Conservation (phyloP, 2,797 vertebrate species). For the Scolopax rusticola region DNA sequence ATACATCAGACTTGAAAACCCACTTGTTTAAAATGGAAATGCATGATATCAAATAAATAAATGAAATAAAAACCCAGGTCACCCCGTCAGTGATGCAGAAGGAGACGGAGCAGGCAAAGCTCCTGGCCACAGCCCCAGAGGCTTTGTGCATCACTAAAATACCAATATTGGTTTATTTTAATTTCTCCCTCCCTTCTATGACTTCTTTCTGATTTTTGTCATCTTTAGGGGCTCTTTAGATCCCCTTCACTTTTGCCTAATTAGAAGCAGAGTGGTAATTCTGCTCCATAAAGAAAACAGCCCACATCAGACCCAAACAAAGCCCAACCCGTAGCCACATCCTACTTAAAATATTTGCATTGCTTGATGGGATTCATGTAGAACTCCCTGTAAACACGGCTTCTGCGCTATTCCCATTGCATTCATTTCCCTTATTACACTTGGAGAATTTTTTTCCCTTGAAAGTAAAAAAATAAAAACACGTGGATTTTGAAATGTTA, state of each 20-base stretch:
- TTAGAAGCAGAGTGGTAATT: not conserved
- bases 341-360: not conserved
- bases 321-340: not conserved
- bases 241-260: not conserved
- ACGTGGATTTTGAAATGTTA: not conserved
- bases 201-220: not conserved
- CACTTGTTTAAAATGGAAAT: not conserved
- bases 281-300: not conserved
- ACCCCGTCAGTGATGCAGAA: fast-evolving
- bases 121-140: not conserved
- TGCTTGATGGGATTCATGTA: not conserved
- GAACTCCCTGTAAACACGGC: not conserved
- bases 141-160: not conserved
- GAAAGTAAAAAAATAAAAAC: not conserved
- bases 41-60: not conserved
- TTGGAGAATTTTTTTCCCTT: not conserved
- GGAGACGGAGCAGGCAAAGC: not conserved
- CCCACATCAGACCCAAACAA: not conserved
- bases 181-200: not conserved
- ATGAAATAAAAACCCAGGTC: not conserved
- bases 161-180: not conserved
- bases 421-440: not conserved
- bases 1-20: not conserved
- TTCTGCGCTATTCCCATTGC: not conserved
- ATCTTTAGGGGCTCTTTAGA: not conserved